These are phyloP conservation scores for Creontiades dilutus DNA, from an alignment of 2,888 invertebrate species.

Conservation along the genomic window DNA sequence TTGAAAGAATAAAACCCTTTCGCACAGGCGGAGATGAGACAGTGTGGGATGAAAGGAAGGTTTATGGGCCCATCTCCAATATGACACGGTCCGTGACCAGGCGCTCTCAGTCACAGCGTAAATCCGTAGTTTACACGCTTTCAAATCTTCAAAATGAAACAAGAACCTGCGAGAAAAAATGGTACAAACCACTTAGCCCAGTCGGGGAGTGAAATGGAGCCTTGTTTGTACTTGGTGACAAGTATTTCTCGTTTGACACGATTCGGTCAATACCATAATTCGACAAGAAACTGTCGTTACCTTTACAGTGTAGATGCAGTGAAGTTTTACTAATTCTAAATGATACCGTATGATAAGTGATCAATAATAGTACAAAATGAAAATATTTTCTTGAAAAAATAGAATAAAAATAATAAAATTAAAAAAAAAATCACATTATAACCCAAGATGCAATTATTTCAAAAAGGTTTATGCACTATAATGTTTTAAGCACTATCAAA, in stretches of 20 bases:
- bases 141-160: constrained; percentile 31
- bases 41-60: not conserved
- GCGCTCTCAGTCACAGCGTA: not conserved
- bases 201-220: constrained; percentile 17
- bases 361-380: too few species aligned
- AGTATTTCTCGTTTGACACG: not conserved
- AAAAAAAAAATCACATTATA: too few species aligned
- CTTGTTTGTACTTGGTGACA: constrained; percentile 29
- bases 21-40: not conserved
- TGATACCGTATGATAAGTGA: too few species aligned
- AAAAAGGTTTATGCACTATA: too few species aligned
- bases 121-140: constrained; percentile 20
- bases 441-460: too few species aligned
- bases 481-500: too few species aligned
- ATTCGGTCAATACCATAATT: constrained; percentile 6
- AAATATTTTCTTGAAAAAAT: too few species aligned
- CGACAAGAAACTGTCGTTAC: not conserved
- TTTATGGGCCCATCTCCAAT: not conserved
- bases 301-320: too few species aligned
- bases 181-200: constrained; percentile 13
- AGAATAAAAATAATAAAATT: too few species aligned
- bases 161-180: not conserved
- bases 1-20: not conserved
- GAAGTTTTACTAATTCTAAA: too few species aligned
- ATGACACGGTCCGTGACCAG: not conserved